A percentile compares a stretch with the other conserved stretches of the same genome.
phyloP scores from a whole-genome alignment of 2,797 vertebrate species.

The Ceryle rudis region DNA sequence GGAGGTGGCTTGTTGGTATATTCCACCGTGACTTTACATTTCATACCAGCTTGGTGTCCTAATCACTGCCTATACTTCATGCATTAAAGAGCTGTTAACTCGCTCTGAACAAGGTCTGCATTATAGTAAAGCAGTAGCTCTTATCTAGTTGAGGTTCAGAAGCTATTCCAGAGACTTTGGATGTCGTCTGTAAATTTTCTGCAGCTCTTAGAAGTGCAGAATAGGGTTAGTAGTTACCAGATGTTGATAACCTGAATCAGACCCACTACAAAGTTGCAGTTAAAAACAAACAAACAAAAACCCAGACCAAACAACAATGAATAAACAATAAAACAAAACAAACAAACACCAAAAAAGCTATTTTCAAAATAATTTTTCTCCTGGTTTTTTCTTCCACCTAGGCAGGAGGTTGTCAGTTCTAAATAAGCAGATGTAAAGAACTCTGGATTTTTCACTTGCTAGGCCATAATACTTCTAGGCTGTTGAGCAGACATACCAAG shows the following conservation, averaged over 20 bases:
- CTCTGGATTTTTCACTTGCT: background rate
- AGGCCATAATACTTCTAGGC: background rate
- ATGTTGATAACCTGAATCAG: background rate
- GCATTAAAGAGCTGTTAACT: background rate
- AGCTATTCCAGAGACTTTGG: background rate
- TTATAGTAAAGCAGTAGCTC: background rate
- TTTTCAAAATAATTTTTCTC: background rate
- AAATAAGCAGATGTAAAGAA: background rate
- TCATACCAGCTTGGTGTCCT: background rate
- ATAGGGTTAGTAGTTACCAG: background rate
- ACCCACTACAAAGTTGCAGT: background rate
- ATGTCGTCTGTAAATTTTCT: background rate
- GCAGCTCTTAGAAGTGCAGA: background rate
- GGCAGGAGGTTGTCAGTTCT: background rate
- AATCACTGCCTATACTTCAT: background rate
- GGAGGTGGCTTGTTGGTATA: background rate
- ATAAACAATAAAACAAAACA: background rate
- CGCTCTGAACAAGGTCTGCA: background rate
- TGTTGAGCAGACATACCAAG: background rate
- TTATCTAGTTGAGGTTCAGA: background rate
- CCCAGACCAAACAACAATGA: background rate
- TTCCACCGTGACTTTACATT: background rate
- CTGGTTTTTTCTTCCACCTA: background rate
- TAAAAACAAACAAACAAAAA: background rate
- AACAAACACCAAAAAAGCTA: background rate